Conservation (phyloP, 2,797 vertebrate species). For the Gephyroberyx darwinii region DNA sequence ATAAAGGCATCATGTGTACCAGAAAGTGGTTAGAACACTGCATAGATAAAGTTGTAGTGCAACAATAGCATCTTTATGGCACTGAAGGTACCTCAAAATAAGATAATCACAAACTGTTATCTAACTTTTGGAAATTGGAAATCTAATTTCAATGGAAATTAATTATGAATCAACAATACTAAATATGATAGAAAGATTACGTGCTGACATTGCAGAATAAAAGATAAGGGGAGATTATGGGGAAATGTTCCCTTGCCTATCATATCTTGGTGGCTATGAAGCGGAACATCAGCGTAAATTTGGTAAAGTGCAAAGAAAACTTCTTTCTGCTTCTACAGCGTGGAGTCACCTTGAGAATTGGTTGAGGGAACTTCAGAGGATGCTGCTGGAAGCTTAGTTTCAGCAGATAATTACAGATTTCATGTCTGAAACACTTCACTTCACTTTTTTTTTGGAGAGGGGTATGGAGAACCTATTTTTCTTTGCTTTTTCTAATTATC, state of each 20-base stretch:
- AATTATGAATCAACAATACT: conserved; percentile 79
- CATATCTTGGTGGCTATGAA: conserved; percentile 68
- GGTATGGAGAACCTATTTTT: conserved; percentile 12
- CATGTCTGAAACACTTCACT: conserved; percentile 63
- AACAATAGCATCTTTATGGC: conserved; percentile 52
- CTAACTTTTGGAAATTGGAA: conserved; percentile 74
- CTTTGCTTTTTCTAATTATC: conserved; percentile 58
- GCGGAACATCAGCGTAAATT: conserved; percentile 71
- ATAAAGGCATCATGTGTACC: conserved; percentile 42
- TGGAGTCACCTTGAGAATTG: conserved; percentile 75
- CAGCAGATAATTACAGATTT: conserved; percentile 73
- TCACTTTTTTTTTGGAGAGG: conserved; percentile 43
- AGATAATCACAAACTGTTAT: conserved; percentile 59
- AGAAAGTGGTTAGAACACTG: conserved; percentile 20
- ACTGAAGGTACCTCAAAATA: conserved; percentile 34
- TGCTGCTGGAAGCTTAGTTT: conserved; percentile 63
- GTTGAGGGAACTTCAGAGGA: conserved; percentile 63
- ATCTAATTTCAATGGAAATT: conserved; percentile 75
- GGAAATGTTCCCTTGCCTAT: conserved; percentile 61
- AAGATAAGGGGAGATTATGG: conserved; percentile 63
- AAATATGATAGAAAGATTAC: conserved; percentile 77
- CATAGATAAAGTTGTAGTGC: conserved; percentile 53
- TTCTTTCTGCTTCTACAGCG: conserved; percentile 43
- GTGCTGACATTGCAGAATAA: conserved; percentile 53
- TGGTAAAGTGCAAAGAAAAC: conserved; percentile 57